These are phyloP conservation scores for Brachyhypopomus occidentalis DNA, from an alignment of 2,113 vertebrate genomes.

Conservation along the genomic window DNA sequence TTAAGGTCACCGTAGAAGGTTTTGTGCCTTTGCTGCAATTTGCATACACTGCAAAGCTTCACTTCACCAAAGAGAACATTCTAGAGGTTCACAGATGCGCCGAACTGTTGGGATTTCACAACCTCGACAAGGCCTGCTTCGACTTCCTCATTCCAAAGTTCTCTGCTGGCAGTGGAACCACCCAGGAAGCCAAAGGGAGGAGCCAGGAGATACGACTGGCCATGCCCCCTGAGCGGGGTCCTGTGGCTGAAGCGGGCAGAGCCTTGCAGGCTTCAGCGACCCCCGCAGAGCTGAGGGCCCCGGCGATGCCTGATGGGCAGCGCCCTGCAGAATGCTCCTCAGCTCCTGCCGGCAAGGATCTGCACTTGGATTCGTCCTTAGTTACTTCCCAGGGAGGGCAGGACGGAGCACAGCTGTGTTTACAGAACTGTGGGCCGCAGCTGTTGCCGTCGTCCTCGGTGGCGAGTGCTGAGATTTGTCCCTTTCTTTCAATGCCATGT, in stretches of 20 bases:
- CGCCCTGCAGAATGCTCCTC: slow-evolving; percentile 40
- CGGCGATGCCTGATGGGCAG: not conserved
- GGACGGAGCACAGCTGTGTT: slow-evolving; percentile 72
- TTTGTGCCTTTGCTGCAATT: slow-evolving; percentile 94
- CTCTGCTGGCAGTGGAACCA: slow-evolving; percentile 69
- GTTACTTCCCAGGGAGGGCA: slow-evolving; percentile 79
- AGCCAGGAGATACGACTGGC: slow-evolving; percentile 54
- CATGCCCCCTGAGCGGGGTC: slow-evolving; percentile 62
- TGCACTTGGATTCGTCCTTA: slow-evolving; percentile 66
- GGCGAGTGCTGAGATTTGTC: slow-evolving; percentile 59
- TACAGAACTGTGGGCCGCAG: slow-evolving; percentile 75
- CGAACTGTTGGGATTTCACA: slow-evolving; percentile 83
- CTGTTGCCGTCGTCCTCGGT: slow-evolving; percentile 72
- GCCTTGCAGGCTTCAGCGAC: slow-evolving; percentile 29
- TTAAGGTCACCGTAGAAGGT: slow-evolving; percentile 89
- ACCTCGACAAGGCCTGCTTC: slow-evolving; percentile 92
- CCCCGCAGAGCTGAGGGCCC: slow-evolving; percentile 57
- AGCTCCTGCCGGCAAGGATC: slow-evolving; percentile 64
- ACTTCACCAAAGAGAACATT: slow-evolving; percentile 93
- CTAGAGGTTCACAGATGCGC: slow-evolving; percentile 87
- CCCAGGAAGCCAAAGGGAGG: slow-evolving; percentile 68
- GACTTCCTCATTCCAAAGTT: slow-evolving; percentile 92
- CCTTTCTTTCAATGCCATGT: slow-evolving; percentile 69
- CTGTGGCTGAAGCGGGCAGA: slow-evolving; percentile 59
- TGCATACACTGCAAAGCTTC: slow-evolving; percentile 91